Conservation (phyloP, 2,797 vertebrate genomes). For the Characodon lateralis region DNA sequence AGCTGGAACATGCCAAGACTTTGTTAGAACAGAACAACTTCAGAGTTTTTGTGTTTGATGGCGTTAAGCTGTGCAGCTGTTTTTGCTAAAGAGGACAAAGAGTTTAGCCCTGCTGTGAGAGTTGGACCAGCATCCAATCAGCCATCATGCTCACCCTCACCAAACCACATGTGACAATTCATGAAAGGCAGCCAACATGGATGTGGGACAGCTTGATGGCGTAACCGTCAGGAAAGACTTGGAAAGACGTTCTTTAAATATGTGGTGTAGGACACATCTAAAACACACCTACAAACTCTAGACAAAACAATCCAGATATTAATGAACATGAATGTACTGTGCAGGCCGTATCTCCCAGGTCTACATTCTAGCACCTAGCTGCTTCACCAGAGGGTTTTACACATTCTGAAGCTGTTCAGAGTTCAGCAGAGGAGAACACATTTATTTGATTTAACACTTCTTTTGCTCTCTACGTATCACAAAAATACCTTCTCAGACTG, state of each 20-base stretch:
- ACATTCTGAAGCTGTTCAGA: not conserved
- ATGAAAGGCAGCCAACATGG: not conserved
- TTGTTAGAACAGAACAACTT: not conserved
- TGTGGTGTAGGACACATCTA: not conserved
- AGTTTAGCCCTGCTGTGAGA: not conserved
- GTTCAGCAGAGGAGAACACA: not conserved
- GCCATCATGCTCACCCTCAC: not conserved
- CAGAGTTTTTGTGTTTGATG: conserved; percentile 3
- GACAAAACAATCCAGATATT: not conserved
- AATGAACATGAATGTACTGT: not conserved
- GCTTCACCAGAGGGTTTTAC: too few species aligned
- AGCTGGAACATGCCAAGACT: not conserved
- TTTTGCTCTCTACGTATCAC: not conserved
- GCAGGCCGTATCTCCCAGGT: not conserved
- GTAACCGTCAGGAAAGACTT: not conserved
- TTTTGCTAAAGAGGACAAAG: not conserved
- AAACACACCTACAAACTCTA: not conserved
- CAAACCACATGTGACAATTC: not conserved
- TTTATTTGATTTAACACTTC: not conserved
- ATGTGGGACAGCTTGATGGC: not conserved
- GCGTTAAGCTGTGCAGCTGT: conserved; percentile 1
- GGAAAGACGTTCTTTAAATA: not conserved
- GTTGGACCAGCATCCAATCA: not conserved
- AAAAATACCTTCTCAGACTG: conserved; percentile 10
- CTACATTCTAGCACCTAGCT: too few species aligned